A percentile compares a stretch with the other conserved stretches of the same genome.
These are phyloP conservation scores for Parnassius glacialis DNA, from an alignment of 2,888 invertebrate genomes.

Conservation along the genomic window DNA sequence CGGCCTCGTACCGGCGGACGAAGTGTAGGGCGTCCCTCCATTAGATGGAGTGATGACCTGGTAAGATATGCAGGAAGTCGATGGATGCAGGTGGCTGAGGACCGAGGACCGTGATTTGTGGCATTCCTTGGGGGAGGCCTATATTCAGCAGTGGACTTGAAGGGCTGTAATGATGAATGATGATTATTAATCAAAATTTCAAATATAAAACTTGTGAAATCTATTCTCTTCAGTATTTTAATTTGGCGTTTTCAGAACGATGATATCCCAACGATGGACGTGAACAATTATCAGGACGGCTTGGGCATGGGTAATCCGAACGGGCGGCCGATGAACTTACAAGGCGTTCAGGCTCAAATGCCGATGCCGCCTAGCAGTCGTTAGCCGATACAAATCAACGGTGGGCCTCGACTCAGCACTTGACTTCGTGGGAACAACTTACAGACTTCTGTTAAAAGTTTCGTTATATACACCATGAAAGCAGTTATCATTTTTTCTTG, in stretches of 20 bases:
- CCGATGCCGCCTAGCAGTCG: constrained; percentile 71
- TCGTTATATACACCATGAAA: too few relatives aligned
- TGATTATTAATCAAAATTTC: too few relatives aligned
- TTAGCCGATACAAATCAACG: constrained; percentile 39
- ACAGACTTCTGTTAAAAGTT: too few relatives aligned
- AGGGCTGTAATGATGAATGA: too few relatives aligned
- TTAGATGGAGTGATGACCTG: too few relatives aligned
- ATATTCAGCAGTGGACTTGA: too few relatives aligned
- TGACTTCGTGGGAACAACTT: constrained; percentile 20
- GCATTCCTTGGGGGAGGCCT: too few relatives aligned
- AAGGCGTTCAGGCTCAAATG: constrained; percentile 75
- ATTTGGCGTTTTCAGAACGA: constrained; percentile 80
- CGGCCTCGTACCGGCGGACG: too few relatives aligned
- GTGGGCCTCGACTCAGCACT: constrained; percentile 12
- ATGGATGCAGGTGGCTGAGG: too few relatives aligned
- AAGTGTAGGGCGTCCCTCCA: too few relatives aligned
- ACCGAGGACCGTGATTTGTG: too few relatives aligned
- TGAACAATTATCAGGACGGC: constrained; percentile 85
- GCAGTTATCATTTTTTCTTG: neutral
- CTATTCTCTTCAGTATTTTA: neutral
- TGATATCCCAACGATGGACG: constrained; percentile 87
- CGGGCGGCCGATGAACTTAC: constrained; percentile 75
- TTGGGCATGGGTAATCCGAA: constrained; percentile 76
- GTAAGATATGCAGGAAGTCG: too few relatives aligned
- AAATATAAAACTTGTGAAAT: neutral